These are phyloP conservation scores for Phlogophora meticulosa DNA, from an alignment of 2,888 invertebrate genomes.

Conservation along the genomic window DNA sequence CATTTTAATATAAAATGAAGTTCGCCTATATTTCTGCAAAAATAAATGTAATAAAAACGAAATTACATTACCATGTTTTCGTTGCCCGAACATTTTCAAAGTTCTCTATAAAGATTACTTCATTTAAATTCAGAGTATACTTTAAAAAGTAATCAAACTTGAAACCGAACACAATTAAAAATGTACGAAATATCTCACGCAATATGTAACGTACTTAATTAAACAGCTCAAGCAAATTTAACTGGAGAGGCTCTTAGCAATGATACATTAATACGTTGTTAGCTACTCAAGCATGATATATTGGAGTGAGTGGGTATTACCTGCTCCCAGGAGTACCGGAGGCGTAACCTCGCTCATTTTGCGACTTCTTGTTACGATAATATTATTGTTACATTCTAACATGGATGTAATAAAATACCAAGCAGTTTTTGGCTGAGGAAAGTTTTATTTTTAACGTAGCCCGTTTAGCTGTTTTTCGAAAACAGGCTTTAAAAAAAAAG, in stretches of 20 bases:
- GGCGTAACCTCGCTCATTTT: constrained; percentile 41
- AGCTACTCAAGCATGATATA: constrained; percentile 57
- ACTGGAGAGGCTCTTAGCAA: constrained; percentile 59
- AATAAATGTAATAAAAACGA: background rate
- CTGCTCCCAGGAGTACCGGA: constrained; percentile 44
- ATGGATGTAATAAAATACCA: background rate
- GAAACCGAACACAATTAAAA: constrained; percentile 29
- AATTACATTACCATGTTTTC: background rate
- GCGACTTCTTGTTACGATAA: constrained; percentile 22
- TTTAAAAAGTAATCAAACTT: constrained; percentile 22
- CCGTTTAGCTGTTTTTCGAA: too few relatives aligned
- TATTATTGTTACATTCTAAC: constrained; percentile 25
- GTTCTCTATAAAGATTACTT: background rate
- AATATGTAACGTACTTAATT: constrained; percentile 58
- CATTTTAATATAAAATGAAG: background rate
- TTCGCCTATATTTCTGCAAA: background rate
- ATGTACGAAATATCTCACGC: constrained; percentile 40
- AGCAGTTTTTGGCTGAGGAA: too few relatives aligned
- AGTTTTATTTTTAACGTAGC: too few relatives aligned
- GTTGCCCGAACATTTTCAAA: background rate
- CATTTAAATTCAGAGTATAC: background rate
- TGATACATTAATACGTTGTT: constrained; percentile 60
- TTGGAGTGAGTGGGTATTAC: constrained; percentile 42
- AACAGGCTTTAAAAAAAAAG: too few relatives aligned
- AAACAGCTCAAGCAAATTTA: constrained; percentile 47